Evolutionary conservation across 2,888 invertebrate species (phyloP), one percentile per base, ranked within the genome.

Genomic region (Cylindroiulus punctatus): DNA sequence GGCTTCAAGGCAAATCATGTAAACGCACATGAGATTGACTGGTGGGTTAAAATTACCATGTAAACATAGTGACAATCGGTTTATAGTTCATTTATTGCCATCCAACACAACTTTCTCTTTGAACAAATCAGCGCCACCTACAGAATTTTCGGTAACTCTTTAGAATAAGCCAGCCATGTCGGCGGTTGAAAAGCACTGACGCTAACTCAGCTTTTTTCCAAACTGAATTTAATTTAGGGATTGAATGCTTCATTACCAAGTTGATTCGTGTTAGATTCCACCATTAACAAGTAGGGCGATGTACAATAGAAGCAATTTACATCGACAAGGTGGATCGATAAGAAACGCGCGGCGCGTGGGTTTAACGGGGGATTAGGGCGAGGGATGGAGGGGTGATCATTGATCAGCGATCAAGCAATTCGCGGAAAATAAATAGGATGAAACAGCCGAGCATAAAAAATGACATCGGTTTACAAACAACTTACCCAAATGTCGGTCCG

Each of bases 251-350:
- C 76, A 76, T 76, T 76, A 76, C 30, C 76, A 14, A 76, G 76
- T 76, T 76, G 76, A 76, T 76, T 76, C 76, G 76, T 76, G 76
- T 76, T 76, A 76, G 76, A 76, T 76, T 76, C 30, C 76, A 26
- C 76, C 76, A 76, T 76, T 76, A 76, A 76, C 76, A 76, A 76
- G 30, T 30, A 30, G 30, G 76, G 76, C 76, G 76, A 22, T 76
- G 76, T 76, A 76, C 76, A 76, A 76, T 30, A 76, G 76, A 76
- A 76, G 76, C 76, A 76, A 76, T 76, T 26, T 76, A 76, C 76
- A 76, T 76, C 26, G 76, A 76, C 76, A 76, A 22, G 76, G 76
- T 14, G 76, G 76, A 76, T 76, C 76, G 76, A 76, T 76, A 30
- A 14, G 22, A 76, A 76, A 26, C 65, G 26, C 65, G 26, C 22